A percentile compares a stretch with the other conserved stretches of the same genome.
Evolutionary conservation across 2,113 vertebrate genomes (phyloP).

Genomic region (Thalassarche chlororhynchos): DNA sequence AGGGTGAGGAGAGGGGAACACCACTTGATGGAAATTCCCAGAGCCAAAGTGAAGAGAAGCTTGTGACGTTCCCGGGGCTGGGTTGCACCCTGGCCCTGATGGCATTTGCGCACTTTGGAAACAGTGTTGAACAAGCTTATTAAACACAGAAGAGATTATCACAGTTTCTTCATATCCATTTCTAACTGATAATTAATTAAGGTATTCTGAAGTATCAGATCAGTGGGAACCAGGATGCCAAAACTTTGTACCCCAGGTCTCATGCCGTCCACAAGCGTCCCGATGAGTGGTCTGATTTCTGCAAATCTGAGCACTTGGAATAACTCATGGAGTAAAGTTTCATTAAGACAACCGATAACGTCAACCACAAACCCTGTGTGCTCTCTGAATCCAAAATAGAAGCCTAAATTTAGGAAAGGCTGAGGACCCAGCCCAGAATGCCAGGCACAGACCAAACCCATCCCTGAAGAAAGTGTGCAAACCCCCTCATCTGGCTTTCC

Average conservation of each 20-base stretch:
- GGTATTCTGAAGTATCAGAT: not conserved
- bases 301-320: not conserved
- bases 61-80: not conserved
- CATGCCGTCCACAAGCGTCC: not conserved
- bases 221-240: not conserved
- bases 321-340: not conserved
- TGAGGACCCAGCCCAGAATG: not conserved
- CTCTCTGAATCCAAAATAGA: not conserved
- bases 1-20: not conserved
- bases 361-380: not conserved
- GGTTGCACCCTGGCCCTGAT: not conserved
- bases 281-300: not conserved
- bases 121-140: not conserved
- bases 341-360: not conserved
- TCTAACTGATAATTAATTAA: not conserved
- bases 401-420: not conserved
- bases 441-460: not conserved
- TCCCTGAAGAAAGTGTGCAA: not conserved
- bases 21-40: not conserved
- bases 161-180: not conserved
- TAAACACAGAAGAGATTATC: not conserved
- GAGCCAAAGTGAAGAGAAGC: not conserved
- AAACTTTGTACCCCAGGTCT: not conserved
- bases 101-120: not conserved
- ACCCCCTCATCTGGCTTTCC: not conserved